Base-by-base conservation (phyloP, 2,888 invertebrate genomes). In the Drosophila heteroneura region DNA sequence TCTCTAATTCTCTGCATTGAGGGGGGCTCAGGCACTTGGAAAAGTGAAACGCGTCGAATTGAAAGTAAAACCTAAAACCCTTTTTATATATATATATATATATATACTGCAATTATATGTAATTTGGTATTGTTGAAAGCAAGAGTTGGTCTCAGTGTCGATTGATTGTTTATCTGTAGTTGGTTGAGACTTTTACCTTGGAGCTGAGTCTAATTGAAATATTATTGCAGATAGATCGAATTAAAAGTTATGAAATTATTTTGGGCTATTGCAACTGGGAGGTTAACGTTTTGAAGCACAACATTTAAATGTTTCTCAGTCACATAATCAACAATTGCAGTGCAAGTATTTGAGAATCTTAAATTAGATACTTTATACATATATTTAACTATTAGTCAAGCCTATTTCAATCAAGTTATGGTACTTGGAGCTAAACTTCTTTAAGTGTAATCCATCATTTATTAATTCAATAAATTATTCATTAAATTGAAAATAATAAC, bases 11-110 rank as follows among this genome's bases (percentile, higher is more conserved):
- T 58, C 52, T 26, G n/a, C 26, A 47, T 9, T 22, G 33, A 19
- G n/a, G 47, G 57, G 44, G 51, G 68, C 37, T 14, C 39, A 28
- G 33, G 51, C 52, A 26, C 37, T 58, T 37, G 32, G 37, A 79
- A 79, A 79, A 82, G 82, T 79, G 82, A 82, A 82, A 82, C 76
- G 64, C 30, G 16, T 32, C 39, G 30, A 65, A 68, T 66, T 35
- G 82, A 81, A 81, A 81, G 81, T 78, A 78, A 81, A 76, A 69
- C 51, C 70, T 78, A 78, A 81, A 76, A 69, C 53, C 70, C 54
- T 63, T 72, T 60, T 62, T n/a, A 1, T 39, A 19, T 19, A 37
- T 37, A 37, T 35, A 35, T 39, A 39, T 19, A 35, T 10, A 35
- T 14, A 12, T 19, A 19, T 9, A 39, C 49, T 47, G 10, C 33